Conservation (phyloP, 2,797 vertebrate genomes). For the Neopelma chrysocephalum region DNA sequence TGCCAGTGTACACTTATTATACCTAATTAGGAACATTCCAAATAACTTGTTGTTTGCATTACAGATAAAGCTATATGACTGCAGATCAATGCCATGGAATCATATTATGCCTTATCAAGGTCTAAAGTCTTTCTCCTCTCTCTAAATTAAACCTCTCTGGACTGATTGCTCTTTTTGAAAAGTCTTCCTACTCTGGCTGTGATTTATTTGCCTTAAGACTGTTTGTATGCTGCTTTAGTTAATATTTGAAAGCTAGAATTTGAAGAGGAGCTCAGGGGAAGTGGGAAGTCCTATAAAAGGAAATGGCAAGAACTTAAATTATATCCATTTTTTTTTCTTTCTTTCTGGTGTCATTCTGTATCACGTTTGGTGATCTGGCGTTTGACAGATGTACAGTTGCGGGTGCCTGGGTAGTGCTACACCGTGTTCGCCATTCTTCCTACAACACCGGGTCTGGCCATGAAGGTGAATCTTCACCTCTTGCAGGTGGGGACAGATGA, state of each 20-base stretch:
- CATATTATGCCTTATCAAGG: background rate
- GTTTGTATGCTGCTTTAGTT: background rate
- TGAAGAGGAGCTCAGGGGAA: background rate
- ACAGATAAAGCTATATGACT: slow-evolving; percentile 11
- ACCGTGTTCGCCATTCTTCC: background rate
- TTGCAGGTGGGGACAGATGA: background rate
- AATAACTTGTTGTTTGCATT: slow-evolving; percentile 48
- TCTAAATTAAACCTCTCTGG: background rate
- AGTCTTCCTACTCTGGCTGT: background rate
- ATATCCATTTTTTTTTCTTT: background rate
- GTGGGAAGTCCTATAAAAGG: background rate
- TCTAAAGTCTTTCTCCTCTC: slow-evolving; percentile 20
- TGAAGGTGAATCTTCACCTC: background rate
- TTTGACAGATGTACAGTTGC: background rate
- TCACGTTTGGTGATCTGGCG: background rate
- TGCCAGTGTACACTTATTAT: background rate
- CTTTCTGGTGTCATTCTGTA: background rate
- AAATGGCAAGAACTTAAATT: background rate
- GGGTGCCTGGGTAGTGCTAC: background rate
- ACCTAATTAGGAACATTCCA: slow-evolving; percentile 20
- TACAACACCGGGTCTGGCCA: background rate
- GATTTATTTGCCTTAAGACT: background rate
- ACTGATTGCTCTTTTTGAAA: background rate
- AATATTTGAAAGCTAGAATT: background rate
- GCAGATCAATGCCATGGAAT: slow-evolving; percentile 24